Evolutionary conservation across 2,113 vertebrate species (phyloP), one percentile per base, ranked within the genome.

Genomic region (Clarias magur): DNA sequence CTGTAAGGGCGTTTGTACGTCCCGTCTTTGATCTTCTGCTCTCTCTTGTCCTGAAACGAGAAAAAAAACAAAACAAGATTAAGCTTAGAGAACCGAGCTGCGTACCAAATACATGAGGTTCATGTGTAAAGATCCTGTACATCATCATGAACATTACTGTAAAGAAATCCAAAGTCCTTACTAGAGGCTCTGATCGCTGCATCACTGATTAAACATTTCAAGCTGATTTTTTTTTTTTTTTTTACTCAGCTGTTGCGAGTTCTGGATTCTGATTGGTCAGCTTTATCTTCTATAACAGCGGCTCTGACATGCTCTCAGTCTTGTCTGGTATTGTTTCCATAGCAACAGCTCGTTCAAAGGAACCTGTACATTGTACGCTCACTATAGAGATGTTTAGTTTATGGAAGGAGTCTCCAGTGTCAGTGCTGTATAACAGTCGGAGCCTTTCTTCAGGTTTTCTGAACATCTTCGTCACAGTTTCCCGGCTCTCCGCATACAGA

Each of bases 11-110:
- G 95, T 3, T 96, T 6, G 17, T 91, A 68, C 90, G 95, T 97
- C 89, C 97, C 97, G 86, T 95, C 96, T 83, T 91, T 93, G 85
- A 96, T 96, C 88, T 89, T 88, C 90, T 88, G 95, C 91, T 97
- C 96, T 87, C 90, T 96, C 25, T 53, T 93, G 70, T 96, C 96
- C 97, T 98, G 93, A 79, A 93, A 84, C n/a, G 11, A 84, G 16
- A 84, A 57, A 25, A 7, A 27, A 15, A 59, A 27, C 5, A 42
- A 73, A 0, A 73, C 1, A 12, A 0, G 30, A 34, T 34, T 34
- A 72, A 38, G 19, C 11, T 73, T 73, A 73, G 19, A 72, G 2
- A 23, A 34, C 1, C 15, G n/a, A 4, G 62, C 25, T 63, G 25
- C 9, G 4, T 2, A 10, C 48, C 7, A 7, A 48, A 48, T 48